Evolutionary conservation across 2,888 invertebrate species (phyloP).

Genomic region (Catocala fraxini): DNA sequence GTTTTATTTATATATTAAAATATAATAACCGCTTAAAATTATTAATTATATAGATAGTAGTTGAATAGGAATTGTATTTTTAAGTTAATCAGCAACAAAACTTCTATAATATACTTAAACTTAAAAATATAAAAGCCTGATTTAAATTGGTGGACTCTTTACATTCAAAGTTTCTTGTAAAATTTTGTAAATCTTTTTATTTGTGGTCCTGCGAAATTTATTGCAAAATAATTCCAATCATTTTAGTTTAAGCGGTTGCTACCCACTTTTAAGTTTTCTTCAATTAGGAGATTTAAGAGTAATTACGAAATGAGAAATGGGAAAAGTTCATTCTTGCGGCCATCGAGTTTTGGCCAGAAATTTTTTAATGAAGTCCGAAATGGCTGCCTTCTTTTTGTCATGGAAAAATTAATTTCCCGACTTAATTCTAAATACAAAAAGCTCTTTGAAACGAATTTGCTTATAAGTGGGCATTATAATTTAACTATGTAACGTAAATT

Average conservation of each 20-base stretch:
- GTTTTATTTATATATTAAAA: too few relatives aligned
- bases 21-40: too few relatives aligned
- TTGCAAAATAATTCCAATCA: constrained; percentile 37
- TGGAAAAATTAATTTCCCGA: constrained; percentile 67
- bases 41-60: too few relatives aligned
- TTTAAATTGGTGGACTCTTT: neutral
- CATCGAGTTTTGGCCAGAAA: constrained; percentile 71
- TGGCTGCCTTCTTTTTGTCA: constrained; percentile 65
- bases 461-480: constrained; percentile 51
- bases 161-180: constrained; percentile 22
- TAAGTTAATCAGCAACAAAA: too few relatives aligned
- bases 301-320: constrained; percentile 82
- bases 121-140: neutral
- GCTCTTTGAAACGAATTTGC: constrained; percentile 49
- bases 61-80: too few relatives aligned
- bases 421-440: constrained; percentile 61
- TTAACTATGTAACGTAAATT: constrained; percentile 24
- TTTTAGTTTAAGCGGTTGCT: constrained; percentile 42
- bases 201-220: constrained; percentile 34
- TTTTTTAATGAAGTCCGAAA: constrained; percentile 76
- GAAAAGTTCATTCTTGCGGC: constrained; percentile 76
- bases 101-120: neutral
- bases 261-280: constrained; percentile 62
- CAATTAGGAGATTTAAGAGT: constrained; percentile 75
- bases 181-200: constrained; percentile 33